These are phyloP conservation scores for Siniperca scherzeri DNA, from an alignment of 2,797 vertebrate species.

Conservation along the genomic window DNA sequence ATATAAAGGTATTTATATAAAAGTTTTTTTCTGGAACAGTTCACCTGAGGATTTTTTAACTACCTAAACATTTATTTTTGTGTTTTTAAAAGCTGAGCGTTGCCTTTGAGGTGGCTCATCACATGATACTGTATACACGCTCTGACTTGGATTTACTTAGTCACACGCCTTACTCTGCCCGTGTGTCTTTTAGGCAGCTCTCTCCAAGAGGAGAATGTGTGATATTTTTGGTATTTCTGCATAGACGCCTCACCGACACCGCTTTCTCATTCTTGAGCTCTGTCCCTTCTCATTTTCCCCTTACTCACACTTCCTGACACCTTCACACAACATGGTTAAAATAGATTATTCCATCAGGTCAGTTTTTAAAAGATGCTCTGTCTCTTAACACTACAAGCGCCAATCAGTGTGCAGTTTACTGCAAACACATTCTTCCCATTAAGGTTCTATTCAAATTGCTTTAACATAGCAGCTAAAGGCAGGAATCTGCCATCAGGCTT, in stretches of 20 bases:
- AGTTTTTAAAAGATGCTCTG: conserved; percentile 48
- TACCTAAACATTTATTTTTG: background rate
- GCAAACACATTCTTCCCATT: conserved; percentile 49
- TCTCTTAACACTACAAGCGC: conserved; percentile 41
- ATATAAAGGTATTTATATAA: background rate
- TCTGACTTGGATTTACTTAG: conserved; percentile 21
- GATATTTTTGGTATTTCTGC: conserved; percentile 75
- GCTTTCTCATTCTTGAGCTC: conserved; percentile 66
- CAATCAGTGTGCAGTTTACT: conserved; percentile 54
- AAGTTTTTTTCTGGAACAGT: background rate
- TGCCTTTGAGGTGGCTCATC: conserved; percentile 38
- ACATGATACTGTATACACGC: conserved; percentile 6
- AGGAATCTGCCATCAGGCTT: conserved; percentile 39
- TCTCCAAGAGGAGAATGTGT: conserved; percentile 50
- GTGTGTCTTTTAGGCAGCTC: conserved; percentile 34
- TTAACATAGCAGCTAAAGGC: conserved; percentile 29
- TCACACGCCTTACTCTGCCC: conserved; percentile 23
- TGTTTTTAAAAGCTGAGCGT: conserved; percentile 10
- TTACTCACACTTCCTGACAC: conserved; percentile 48
- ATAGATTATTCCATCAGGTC: conserved; percentile 65
- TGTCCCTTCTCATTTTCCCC: conserved; percentile 54
- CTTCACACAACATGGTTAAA: conserved; percentile 55
- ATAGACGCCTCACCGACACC: conserved; percentile 56
- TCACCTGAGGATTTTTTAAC: background rate
- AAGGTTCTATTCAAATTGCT: conserved; percentile 24